phyloP scores from a whole-genome alignment of 2,797 vertebrate species.

The Lindbergichthys nudifrons region DNA sequence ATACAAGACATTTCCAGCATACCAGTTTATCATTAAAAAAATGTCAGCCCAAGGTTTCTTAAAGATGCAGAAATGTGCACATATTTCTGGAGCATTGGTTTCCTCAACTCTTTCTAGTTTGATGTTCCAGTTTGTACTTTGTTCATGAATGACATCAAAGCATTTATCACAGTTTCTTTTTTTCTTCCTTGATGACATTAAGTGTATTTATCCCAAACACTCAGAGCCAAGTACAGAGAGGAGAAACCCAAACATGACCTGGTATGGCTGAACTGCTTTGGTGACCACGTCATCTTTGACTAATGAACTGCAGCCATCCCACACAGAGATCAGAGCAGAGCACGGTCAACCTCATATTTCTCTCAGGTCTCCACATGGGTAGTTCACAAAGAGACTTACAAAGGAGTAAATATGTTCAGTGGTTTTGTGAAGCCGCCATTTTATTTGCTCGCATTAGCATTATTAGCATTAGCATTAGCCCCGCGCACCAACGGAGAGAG shows the following conservation, averaged over 20 bases:
- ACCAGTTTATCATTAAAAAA: background rate
- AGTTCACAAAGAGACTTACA: slow-evolving; percentile 34
- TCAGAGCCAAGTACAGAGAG: slow-evolving; percentile 37
- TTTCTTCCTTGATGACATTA: slow-evolving; percentile 11
- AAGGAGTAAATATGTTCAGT: background rate
- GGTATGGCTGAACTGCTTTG: slow-evolving; percentile 16
- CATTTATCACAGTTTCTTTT: slow-evolving; percentile 36
- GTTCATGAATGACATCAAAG: slow-evolving; percentile 12
- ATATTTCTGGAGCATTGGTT: background rate
- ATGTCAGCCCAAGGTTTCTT: background rate
- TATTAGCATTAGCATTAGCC: too few species aligned
- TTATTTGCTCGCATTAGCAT: too few species aligned
- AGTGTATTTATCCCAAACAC: slow-evolving; percentile 47
- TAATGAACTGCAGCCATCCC: slow-evolving; percentile 2
- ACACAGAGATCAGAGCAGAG: slow-evolving; percentile 11
- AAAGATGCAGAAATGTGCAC: background rate
- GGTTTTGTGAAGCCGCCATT: too few species aligned
- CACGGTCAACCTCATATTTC: slow-evolving; percentile 15
- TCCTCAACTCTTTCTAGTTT: background rate
- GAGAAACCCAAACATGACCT: slow-evolving; percentile 47
- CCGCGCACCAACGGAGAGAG: too few species aligned
- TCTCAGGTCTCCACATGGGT: slow-evolving; percentile 38
- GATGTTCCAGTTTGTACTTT: background rate
- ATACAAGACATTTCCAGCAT: background rate
- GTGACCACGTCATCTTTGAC: slow-evolving; percentile 6